A percentile compares a stretch with the other conserved stretches of the same genome.
Evolutionary conservation across 2,888 invertebrate genomes (phyloP).

Genomic region (Gonocerus acuteangulatus): DNA sequence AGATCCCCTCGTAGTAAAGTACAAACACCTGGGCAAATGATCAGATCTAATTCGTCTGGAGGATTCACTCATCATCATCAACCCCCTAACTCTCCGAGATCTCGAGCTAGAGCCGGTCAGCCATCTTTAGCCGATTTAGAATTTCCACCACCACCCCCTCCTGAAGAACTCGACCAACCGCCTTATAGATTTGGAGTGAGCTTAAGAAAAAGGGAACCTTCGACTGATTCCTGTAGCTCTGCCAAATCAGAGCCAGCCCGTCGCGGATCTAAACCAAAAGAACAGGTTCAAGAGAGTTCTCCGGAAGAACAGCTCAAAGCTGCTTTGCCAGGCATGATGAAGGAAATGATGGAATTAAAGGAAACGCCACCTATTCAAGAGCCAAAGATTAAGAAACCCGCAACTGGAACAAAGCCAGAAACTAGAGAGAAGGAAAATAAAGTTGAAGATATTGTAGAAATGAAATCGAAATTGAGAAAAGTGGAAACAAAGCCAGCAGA

Average conservation of each 20-base stretch:
- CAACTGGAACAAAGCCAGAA: slow-evolving; percentile 60
- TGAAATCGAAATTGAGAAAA: slow-evolving; percentile 74
- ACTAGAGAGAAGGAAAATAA: slow-evolving; percentile 52
- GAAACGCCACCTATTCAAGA: neutral
- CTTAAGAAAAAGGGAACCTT: slow-evolving; percentile 57
- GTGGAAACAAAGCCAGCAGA: slow-evolving; percentile 51
- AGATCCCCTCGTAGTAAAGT: slow-evolving; percentile 31
- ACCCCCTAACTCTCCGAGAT: slow-evolving; percentile 49
- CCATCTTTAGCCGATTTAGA: slow-evolving; percentile 74
- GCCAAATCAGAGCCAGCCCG: slow-evolving; percentile 44
- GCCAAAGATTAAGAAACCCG: slow-evolving; percentile 16
- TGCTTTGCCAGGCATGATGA: slow-evolving; percentile 53
- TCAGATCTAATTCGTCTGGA: slow-evolving; percentile 78
- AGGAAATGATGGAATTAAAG: slow-evolving; percentile 42
- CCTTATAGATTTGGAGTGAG: slow-evolving; percentile 59
- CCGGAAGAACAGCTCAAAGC: slow-evolving; percentile 44
- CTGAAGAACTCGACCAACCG: slow-evolving; percentile 48
- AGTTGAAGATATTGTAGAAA: slow-evolving; percentile 64
- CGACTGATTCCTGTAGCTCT: slow-evolving; percentile 52
- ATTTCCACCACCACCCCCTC: slow-evolving; percentile 82
- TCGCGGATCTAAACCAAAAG: slow-evolving; percentile 35
- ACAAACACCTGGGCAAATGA: slow-evolving; percentile 66
- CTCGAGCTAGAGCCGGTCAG: slow-evolving; percentile 50
- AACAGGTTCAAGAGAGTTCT: slow-evolving; percentile 36
- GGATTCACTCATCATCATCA: slow-evolving; percentile 49